Percentiles rank a stretch among this genome's conserved stretches.
Evolutionary conservation across 2,113 vertebrate species (phyloP).

Genomic region (Gopherus evgoodei): DNA sequence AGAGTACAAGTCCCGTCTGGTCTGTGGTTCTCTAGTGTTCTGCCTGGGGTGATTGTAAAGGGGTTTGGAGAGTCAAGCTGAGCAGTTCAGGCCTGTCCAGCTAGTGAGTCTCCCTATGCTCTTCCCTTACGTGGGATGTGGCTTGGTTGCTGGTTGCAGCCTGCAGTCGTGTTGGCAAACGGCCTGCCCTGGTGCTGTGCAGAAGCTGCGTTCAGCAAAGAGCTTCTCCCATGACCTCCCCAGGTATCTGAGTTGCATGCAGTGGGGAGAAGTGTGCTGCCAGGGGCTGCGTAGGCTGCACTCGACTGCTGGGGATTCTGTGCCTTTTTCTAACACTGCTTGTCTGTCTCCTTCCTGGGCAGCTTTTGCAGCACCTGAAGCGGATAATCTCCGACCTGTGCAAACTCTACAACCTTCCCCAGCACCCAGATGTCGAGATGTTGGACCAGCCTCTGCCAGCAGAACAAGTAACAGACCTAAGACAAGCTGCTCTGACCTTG

Average conservation of each 20-base stretch:
- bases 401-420: constrained; percentile 97
- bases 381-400: constrained; percentile 97
- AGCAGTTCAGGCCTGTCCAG: neutral
- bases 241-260: accelerated
- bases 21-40: neutral
- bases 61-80: neutral
- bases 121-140: neutral
- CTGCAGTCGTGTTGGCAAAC: neutral
- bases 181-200: accelerated
- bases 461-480: constrained; percentile 82
- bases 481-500: too few species aligned
- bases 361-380: constrained; percentile 98
- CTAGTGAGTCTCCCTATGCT: neutral
- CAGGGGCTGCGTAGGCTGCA: accelerated
- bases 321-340: neutral
- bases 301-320: accelerated
- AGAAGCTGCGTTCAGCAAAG: neutral
- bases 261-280: too few species aligned
- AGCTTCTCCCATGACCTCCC: neutral
- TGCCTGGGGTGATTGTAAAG: neutral
- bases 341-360: neutral
- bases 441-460: constrained; percentile 95
- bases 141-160: neutral
- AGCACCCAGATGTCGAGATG: constrained; percentile 98
- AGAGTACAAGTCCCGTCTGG: neutral